Conservation (phyloP, 2,888 invertebrate species). For the Ptilodon capucinus region DNA sequence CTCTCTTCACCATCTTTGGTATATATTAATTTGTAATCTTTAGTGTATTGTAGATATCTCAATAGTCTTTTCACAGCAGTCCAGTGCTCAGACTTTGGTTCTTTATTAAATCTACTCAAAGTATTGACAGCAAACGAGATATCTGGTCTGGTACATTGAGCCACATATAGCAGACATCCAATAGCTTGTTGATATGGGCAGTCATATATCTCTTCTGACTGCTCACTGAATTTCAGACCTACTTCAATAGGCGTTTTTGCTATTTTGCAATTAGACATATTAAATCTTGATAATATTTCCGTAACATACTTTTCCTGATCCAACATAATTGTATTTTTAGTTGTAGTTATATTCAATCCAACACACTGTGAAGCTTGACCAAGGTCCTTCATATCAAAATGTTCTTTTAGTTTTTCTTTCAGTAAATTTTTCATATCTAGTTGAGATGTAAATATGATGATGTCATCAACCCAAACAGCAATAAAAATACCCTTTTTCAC, state of each 20-base stretch:
- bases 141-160: slow-evolving; percentile 5
- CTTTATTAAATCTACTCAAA: too few species aligned
- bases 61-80: slow-evolving; percentile 1
- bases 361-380: slow-evolving; percentile 1
- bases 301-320: slow-evolving; percentile 6
- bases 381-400: slow-evolving; percentile 3
- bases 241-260: slow-evolving; percentile 4
- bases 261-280: slow-evolving; percentile 6
- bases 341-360: slow-evolving; percentile 1
- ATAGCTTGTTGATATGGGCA: slow-evolving; percentile 5
- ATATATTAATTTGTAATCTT: background rate
- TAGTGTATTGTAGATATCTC: slow-evolving; percentile 2
- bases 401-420: background rate
- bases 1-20: too few species aligned
- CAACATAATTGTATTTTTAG: background rate
- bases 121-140: slow-evolving; percentile 2
- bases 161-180: slow-evolving; percentile 1
- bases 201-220: background rate
- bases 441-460: background rate
- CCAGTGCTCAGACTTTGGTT: background rate
- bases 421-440: background rate
- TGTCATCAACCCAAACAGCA: slow-evolving; percentile 9
- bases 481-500: slow-evolving; percentile 1
- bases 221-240: slow-evolving; percentile 1
- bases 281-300: slow-evolving; percentile 2